Evolutionary conservation across 2,113 vertebrate genomes (phyloP).

Genomic region (Cathartes aura): DNA sequence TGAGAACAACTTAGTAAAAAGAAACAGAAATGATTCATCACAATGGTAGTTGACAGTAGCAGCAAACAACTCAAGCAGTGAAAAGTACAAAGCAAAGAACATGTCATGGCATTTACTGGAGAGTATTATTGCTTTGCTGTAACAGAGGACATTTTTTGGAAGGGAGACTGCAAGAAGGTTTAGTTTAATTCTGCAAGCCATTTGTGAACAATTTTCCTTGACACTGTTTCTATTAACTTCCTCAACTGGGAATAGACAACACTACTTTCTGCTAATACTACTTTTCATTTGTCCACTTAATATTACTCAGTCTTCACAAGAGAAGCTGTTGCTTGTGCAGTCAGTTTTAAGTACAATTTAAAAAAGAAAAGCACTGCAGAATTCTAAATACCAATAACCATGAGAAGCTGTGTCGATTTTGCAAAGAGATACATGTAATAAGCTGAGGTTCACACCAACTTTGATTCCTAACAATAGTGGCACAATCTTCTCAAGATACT

Average conservation of each 20-base stretch:
- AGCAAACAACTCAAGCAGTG: slow-evolving; percentile 3
- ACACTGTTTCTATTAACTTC: background rate
- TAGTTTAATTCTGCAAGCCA: background rate
- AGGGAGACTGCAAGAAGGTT: background rate
- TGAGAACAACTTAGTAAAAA: background rate
- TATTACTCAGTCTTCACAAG: background rate
- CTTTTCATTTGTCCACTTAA: slow-evolving; percentile 1
- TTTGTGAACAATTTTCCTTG: background rate
- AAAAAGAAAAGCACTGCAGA: background rate
- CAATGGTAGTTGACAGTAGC: background rate
- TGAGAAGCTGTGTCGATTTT: background rate
- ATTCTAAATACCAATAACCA: background rate
- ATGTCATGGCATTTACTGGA: background rate
- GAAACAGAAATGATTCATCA: background rate
- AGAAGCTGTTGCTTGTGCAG: background rate
- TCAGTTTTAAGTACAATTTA: background rate
- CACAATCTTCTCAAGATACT: background rate
- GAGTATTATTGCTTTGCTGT: background rate
- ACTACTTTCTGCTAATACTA: background rate
- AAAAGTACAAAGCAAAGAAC: background rate
- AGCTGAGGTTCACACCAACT: background rate
- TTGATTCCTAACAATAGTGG: background rate
- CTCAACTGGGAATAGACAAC: background rate
- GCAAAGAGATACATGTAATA: background rate
- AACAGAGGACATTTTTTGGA: background rate